Conservation (phyloP, 2,113 vertebrate species). For the Calidris pygmaea region DNA sequence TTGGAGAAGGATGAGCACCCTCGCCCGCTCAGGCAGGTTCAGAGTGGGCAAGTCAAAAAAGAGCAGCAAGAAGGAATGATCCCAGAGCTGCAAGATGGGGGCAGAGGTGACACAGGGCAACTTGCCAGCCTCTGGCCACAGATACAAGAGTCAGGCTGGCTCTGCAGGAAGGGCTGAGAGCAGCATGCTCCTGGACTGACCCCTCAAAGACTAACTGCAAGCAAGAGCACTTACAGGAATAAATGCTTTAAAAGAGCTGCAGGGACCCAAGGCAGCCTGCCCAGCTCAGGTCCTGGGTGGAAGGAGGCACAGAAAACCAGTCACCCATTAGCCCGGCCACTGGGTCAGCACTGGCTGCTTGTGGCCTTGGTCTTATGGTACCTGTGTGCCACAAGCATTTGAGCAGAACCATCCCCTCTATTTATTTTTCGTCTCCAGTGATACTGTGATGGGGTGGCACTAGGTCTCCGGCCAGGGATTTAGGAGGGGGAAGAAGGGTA, state of each 20-base stretch:
- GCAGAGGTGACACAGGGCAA: neutral
- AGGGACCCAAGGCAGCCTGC: neutral
- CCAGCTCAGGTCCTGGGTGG: neutral
- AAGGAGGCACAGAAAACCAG: neutral
- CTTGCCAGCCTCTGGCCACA: neutral
- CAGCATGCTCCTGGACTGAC: fast-evolving
- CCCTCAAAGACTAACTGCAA: neutral
- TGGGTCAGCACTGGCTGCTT: neutral
- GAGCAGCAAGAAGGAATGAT: neutral
- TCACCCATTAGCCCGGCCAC: neutral
- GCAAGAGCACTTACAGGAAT: fast-evolving
- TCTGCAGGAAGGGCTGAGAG: neutral
- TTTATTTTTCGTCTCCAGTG: neutral
- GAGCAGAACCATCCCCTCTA: neutral
- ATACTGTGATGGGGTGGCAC: neutral
- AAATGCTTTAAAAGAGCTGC: too few species aligned
- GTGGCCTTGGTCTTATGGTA: too few species aligned
- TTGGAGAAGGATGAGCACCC: neutral
- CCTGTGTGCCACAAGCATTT: too few species aligned
- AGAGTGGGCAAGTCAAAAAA: neutral
- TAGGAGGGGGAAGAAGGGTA: neutral
- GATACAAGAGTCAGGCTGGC: neutral
- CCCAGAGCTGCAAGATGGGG: neutral
- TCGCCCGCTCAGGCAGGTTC: fast-evolving
- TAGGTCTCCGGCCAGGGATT: neutral